Evolutionary conservation across 1,140 invertebrate species (phyloP), one percentile per base, ranked within the genome.

Genomic region (Papilio polyxenes): DNA sequence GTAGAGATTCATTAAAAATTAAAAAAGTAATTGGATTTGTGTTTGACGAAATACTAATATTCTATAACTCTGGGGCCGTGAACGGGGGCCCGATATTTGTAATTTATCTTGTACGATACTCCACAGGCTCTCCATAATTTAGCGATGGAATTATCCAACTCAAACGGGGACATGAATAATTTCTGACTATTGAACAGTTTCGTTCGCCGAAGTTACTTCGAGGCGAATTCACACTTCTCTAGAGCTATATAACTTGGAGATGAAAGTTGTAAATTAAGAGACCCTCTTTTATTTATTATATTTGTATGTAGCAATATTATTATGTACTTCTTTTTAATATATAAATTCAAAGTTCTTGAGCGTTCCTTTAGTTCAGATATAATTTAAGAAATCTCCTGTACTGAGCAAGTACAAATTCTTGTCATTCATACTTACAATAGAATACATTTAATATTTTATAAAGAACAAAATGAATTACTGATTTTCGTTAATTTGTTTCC

Each of bases 181-280:
- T 72, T 72, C 65, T 72, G 65, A 40, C 65, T 72, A 72, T 72
- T 37, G 65, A 72, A 72, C 65, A 72, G 65, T 72, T 72, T 72
- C 65, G 65, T 69, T 69, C 65, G 4, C 11, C 65, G 13, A 37
- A 69, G 65, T 69, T 69, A 69, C 65, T 72, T 17, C 65, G 65
- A 72, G 3, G 65, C 40, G 65, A 72, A 72, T 72, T 72, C 31
- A 72, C 4, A 72, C 37, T 72, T 72, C 23, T 40, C 13, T 40
- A 11, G 13, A 17, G 23, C 65, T 11, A 65, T 7, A 5, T 31
- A 72, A 40, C 65, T 37, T 37, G 37, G 3, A 23, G 23, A 56
- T 5, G 53, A 40, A 37, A 72, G 9, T 65, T 65, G 31, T 31
- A 31, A 65, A 31, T n/a, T 65, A 69, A 2, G 65, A 5, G 1